Conservation (phyloP, 1,140 invertebrate species). For the Artemia franciscana region DNA sequence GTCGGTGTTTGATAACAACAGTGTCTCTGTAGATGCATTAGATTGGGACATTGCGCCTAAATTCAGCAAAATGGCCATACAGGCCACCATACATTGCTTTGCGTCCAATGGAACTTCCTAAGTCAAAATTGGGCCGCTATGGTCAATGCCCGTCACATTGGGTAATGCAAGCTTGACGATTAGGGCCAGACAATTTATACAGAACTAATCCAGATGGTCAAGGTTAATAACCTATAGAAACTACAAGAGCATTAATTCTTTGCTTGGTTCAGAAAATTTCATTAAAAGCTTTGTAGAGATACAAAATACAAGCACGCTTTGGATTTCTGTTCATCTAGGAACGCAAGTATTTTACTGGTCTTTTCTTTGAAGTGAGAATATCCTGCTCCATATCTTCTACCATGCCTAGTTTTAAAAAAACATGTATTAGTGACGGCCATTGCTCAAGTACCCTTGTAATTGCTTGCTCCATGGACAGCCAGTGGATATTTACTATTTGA, state of each 20-base stretch:
- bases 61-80: not conserved
- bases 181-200: too few relatives aligned
- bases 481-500: slow-evolving; percentile 6
- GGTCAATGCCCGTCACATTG: too few relatives aligned
- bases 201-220: too few relatives aligned
- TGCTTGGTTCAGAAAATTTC: not conserved
- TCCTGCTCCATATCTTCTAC: slow-evolving; percentile 6
- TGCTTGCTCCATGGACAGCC: slow-evolving; percentile 9
- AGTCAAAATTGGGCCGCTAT: not conserved
- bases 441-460: slow-evolving; percentile 11
- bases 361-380: not conserved
- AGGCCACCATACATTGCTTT: not conserved
- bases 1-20: not conserved
- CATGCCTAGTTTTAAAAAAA: slow-evolving; percentile 7
- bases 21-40: not conserved
- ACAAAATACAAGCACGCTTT: not conserved
- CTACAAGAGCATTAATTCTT: not conserved
- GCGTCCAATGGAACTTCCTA: not conserved
- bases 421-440: slow-evolving; percentile 9
- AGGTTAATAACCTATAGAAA: not conserved
- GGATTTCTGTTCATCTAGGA: not conserved
- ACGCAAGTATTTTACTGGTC: not conserved
- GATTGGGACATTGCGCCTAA: not conserved
- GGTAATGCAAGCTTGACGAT: too few relatives aligned
- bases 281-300: not conserved